A percentile compares a stretch with the other conserved stretches of the same genome.
These are phyloP conservation scores for Tetanocera ferruginea DNA, from an alignment of 2,888 invertebrate genomes.

Conservation along the genomic window DNA sequence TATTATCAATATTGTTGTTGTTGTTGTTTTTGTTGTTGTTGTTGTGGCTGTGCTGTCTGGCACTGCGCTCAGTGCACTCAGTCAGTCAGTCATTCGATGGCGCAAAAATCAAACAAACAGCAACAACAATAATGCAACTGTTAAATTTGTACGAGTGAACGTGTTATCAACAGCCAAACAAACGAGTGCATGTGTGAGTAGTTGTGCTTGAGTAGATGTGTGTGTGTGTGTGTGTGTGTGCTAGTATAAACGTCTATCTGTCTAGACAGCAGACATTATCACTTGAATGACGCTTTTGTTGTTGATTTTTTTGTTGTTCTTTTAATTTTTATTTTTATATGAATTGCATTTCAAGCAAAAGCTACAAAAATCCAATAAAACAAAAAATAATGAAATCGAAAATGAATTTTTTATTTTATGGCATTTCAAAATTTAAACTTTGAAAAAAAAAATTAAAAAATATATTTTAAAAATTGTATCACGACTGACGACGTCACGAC, in stretches of 20 bases:
- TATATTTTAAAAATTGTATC: not conserved
- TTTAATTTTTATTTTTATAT: slow-evolving; percentile 30
- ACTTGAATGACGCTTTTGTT: slow-evolving; percentile 49
- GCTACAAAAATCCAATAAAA: not conserved
- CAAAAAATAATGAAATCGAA: slow-evolving; percentile 15
- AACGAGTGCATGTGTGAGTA: not conserved
- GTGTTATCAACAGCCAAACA: slow-evolving; percentile 21
- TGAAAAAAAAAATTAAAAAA: not conserved
- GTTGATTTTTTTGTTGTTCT: slow-evolving; percentile 39
- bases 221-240: slow-evolving; percentile 33
- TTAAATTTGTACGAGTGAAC: slow-evolving; percentile 26
- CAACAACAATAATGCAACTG: slow-evolving; percentile 37
- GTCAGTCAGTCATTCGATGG: slow-evolving; percentile 6
- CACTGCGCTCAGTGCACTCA: slow-evolving; percentile 32
- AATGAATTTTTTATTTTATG: slow-evolving; percentile 8
- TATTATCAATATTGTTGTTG: not conserved
- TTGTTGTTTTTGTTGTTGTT: not conserved
- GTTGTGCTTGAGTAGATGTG: no score
- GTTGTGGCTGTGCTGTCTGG: not conserved
- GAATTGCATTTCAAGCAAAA: not conserved
- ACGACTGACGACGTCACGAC: not conserved
- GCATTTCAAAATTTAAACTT: slow-evolving; percentile 27
- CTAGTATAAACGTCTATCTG: slow-evolving; percentile 46
- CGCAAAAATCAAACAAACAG: slow-evolving; percentile 12
- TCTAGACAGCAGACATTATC: slow-evolving; percentile 53